phyloP scores from a whole-genome alignment of 2,888 invertebrate species.

The Tortrix viridana region DNA sequence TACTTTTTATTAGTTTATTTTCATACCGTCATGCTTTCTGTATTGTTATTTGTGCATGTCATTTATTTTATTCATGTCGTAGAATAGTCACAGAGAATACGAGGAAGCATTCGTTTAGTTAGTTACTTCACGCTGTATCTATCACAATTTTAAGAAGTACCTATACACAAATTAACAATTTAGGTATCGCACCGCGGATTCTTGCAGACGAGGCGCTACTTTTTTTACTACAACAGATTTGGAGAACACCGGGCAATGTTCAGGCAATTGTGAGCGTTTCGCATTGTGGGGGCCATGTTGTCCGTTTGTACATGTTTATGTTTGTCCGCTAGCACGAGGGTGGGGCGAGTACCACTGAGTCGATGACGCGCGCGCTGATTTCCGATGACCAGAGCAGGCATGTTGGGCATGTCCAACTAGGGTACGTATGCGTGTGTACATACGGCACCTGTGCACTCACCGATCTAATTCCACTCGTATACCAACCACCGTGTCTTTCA shows the following conservation, averaged over 20 bases:
- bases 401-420: constrained; percentile 96
- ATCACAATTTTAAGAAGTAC: constrained; percentile 62
- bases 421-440: constrained; percentile 90
- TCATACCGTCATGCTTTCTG: constrained; percentile 75
- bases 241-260: constrained; percentile 50
- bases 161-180: constrained; percentile 66
- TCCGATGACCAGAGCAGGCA: constrained; percentile 96
- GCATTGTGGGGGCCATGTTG: constrained; percentile 62
- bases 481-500: constrained; percentile 15
- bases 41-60: constrained; percentile 77
- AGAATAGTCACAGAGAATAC: constrained; percentile 55
- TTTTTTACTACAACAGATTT: constrained; percentile 82
- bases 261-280: constrained; percentile 58
- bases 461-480: constrained; percentile 21
- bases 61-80: constrained; percentile 71
- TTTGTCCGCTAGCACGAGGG: constrained; percentile 94
- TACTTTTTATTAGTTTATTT: constrained; percentile 54
- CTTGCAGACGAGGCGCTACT: constrained; percentile 70
- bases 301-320: constrained; percentile 77
- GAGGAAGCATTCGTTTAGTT: constrained; percentile 50
- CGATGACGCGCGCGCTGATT: constrained; percentile 97
- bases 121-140: constrained; percentile 67
- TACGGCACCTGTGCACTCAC: constrained; percentile 69
- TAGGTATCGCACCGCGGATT: constrained; percentile 43
- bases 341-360: constrained; percentile 96